Conservation (phyloP, 2,113 vertebrate genomes). For the Ptilonorhynchus violaceus region DNA sequence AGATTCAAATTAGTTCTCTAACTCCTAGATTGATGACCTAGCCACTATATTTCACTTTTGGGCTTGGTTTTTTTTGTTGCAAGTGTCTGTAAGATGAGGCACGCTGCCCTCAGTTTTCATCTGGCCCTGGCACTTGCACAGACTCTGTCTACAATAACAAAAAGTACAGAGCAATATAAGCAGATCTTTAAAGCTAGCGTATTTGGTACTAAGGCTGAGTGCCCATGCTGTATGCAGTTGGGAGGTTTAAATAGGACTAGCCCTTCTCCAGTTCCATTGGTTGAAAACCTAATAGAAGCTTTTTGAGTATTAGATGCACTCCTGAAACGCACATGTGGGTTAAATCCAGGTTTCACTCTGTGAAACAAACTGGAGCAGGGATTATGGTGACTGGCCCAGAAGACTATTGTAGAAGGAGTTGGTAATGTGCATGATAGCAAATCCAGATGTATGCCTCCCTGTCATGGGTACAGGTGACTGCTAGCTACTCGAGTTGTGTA, state of each 20-base stretch:
- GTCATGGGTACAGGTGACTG: not conserved
- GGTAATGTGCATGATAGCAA: not conserved
- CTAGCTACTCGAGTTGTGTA: not conserved
- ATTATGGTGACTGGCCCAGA: not conserved
- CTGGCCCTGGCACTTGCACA: not conserved
- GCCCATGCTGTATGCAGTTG: not conserved
- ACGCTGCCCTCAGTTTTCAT: not conserved
- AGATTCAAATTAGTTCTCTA: not conserved
- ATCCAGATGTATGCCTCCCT: not conserved
- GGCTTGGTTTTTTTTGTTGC: not conserved
- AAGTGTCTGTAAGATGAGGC: not conserved
- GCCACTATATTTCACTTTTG: not conserved
- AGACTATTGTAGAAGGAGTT: not conserved
- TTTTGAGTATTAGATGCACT: not conserved
- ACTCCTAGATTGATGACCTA: not conserved
- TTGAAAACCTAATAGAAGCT: not conserved
- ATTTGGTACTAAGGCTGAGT: not conserved
- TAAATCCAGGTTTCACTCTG: not conserved
- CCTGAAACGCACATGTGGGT: accelerated
- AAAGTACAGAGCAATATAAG: not conserved
- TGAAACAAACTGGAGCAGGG: not conserved
- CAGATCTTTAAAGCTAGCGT: not conserved
- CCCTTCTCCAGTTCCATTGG: not conserved
- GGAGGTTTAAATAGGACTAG: not conserved
- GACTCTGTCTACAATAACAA: not conserved